Conservation (phyloP, 2,113 vertebrate genomes). For the Neodontobutis hainanensis region DNA sequence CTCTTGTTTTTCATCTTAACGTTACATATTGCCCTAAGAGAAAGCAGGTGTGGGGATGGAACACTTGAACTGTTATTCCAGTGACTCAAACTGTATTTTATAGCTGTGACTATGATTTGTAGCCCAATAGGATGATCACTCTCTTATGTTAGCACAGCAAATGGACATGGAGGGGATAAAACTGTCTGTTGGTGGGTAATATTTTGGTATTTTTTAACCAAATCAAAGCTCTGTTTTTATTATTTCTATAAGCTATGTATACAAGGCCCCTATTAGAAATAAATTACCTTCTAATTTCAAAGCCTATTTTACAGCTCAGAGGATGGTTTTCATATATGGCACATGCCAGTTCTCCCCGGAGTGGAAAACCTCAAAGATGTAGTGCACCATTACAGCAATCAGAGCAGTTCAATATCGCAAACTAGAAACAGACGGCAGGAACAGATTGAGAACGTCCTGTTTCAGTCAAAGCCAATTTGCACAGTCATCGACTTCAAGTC, state of each 20-base stretch:
- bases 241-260: constrained; percentile 33
- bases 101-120: constrained; percentile 66
- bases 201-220: constrained; percentile 35
- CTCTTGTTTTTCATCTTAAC: constrained; percentile 57
- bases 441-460: constrained; percentile 80
- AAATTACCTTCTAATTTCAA: constrained; percentile 67
- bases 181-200: constrained; percentile 37
- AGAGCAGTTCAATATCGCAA: constrained; percentile 69
- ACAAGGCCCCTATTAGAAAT: constrained; percentile 48
- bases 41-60: constrained; percentile 71
- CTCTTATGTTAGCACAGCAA: constrained; percentile 57
- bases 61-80: constrained; percentile 65
- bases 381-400: constrained; percentile 73
- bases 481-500: constrained; percentile 63
- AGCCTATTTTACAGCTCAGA: constrained; percentile 50
- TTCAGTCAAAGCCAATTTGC: constrained; percentile 75
- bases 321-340: constrained; percentile 61
- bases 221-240: constrained; percentile 55
- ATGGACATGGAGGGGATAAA: constrained; percentile 30
- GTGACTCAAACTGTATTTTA: constrained; percentile 59
- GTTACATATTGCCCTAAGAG: constrained; percentile 67
- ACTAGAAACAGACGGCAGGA: constrained; percentile 75
- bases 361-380: constrained; percentile 60
- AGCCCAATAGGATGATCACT: constrained; percentile 51
- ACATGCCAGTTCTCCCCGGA: constrained; percentile 67